Percentiles rank a stretch among this genome's conserved stretches.
These are phyloP conservation scores for Lampris incognitus DNA, from an alignment of 2,113 vertebrate species.

Conservation along the genomic window DNA sequence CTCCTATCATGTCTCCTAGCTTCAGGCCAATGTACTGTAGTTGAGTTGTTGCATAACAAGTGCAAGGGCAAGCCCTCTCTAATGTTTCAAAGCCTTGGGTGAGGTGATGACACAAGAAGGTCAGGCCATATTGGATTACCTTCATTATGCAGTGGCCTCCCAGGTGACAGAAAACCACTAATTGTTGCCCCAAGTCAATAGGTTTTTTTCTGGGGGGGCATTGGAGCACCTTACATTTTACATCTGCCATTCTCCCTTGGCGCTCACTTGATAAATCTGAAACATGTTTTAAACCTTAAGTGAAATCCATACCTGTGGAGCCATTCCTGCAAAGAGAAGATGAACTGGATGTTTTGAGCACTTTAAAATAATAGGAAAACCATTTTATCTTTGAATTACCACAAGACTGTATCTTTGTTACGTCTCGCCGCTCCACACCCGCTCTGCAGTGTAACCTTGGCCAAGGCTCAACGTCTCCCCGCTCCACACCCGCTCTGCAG, in stretches of 20 bases:
- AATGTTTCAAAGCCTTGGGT: conserved; percentile 43
- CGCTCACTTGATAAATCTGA: conserved; percentile 22
- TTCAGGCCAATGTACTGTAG: conserved; percentile 24
- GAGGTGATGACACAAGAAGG: conserved; percentile 43
- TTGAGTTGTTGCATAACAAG: conserved; percentile 33
- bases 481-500: too few relatives aligned
- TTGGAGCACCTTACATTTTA: conserved; percentile 16
- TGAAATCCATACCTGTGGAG: conserved; percentile 35
- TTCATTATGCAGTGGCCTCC: conserved; percentile 30
- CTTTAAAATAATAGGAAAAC: not conserved
- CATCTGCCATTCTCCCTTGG: conserved; percentile 23
- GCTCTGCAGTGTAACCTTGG: too few relatives aligned
- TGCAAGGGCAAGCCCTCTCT: conserved; percentile 25
- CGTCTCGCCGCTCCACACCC: too few relatives aligned
- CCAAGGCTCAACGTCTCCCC: too few relatives aligned
- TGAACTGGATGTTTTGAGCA: not conserved
- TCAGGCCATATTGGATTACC: conserved; percentile 57
- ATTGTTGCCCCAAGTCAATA: conserved; percentile 23
- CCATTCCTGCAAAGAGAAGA: not conserved
- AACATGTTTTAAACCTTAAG: not conserved
- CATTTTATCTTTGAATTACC: not conserved
- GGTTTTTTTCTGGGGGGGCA: conserved; percentile 7
- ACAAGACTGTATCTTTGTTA: too few relatives aligned
- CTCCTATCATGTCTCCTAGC: conserved; percentile 8
- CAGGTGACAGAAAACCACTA: conserved; percentile 45